Conservation (phyloP, 92 coral and sea anemone species). For the Epizoanthus illoricatus region DNA sequence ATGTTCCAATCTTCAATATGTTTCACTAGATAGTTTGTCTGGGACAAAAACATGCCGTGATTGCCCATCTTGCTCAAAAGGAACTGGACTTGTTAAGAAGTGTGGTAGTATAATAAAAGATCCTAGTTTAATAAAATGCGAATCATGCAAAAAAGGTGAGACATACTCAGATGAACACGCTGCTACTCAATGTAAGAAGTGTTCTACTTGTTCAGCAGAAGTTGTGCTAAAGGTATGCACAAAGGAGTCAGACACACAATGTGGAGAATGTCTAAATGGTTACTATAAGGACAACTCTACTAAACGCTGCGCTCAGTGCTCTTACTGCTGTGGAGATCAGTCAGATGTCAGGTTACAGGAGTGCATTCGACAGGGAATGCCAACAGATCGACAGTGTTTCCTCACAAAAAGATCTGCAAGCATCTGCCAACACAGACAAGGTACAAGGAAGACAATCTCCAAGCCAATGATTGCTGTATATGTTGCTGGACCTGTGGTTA, state of each 20-base stretch:
- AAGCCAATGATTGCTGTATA: neutral
- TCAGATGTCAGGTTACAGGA: neutral
- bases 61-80: slow-evolving; percentile 10
- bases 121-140: slow-evolving; percentile 2
- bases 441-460: neutral
- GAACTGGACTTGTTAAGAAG: slow-evolving; percentile 4
- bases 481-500: neutral
- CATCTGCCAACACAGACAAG: neutral
- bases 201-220: slow-evolving; percentile 7
- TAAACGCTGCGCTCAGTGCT: slow-evolving; percentile 7
- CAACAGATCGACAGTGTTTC: slow-evolving; percentile 4
- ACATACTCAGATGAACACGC: slow-evolving; percentile 2
- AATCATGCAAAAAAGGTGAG: slow-evolving; percentile 2
- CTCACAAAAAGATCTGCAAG: neutral
- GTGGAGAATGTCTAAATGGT: slow-evolving; percentile 1
- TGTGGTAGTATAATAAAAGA: slow-evolving; percentile 13
- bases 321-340: slow-evolving; percentile 11
- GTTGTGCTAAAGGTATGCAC: neutral
- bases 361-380: slow-evolving; percentile 20
- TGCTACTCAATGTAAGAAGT: slow-evolving; percentile 10
- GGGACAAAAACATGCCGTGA: slow-evolving; percentile 11
- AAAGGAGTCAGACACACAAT: neutral
- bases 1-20: neutral
- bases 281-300: slow-evolving; percentile 13
- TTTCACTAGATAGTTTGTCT: neutral